Evolutionary conservation across 2,888 invertebrate species (phyloP), one percentile per base, ranked within the genome.

Genomic region (Metellina segmentata): DNA sequence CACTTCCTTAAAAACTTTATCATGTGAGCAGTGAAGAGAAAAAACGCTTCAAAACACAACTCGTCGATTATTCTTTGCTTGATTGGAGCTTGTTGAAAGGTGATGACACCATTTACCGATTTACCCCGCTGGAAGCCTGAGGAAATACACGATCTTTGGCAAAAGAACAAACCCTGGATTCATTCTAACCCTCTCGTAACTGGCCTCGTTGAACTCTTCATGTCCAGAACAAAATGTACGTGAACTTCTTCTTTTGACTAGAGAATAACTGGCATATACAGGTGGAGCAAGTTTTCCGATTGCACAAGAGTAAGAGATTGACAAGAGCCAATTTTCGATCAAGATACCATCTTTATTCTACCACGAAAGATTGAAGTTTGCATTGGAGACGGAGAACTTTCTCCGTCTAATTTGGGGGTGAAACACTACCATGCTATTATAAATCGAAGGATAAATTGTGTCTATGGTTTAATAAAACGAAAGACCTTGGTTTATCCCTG

Each of bases 141-240:
- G 77, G 69, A 78, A 69, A 78, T 78, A 49, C 85, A 78, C 70
- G 85, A 77, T 86, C 19, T 77, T 75, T 7, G 5, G n/a, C 49
- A 61, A 61, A 16, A 85, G 9, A 85, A 77, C 19, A 61, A 86
- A 61, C 20, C 20, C 20, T 49, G 69, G 52, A 34, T 78, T 85
- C 53, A n/a, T 13, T 16, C 49, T 49, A 82, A 51, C 70, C 81
- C 51, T 70, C 70, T 81, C 81, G 8, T 19, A 71, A 51, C 70
- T 86, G 77, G 77, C 75, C 78, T 86, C 69, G 11, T 19, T 74
- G 75, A 85, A 85, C 85, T n/a, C 75, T 53, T 79, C 79, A 34
- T 79, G 79, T 79, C 34, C 20, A 34, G 8, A 19, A 34, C n/a
- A n/a, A 16, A n/a, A 78, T 78, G 34, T 82, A 51, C 83, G 52